These are phyloP conservation scores for Asbolus verrucosus DNA, from an alignment of 1,140 invertebrate species.

Conservation along the genomic window DNA sequence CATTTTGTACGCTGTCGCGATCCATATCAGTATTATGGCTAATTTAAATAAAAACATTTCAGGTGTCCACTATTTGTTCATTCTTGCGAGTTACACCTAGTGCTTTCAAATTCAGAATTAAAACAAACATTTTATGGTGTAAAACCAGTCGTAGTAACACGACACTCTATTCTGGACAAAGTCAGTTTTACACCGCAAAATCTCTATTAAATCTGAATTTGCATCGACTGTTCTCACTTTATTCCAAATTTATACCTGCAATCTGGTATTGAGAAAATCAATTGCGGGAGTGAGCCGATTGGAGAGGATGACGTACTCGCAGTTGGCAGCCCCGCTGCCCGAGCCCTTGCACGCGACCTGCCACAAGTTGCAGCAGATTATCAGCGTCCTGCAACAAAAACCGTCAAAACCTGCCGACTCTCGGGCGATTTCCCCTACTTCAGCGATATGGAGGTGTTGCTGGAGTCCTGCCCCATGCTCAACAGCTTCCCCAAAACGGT, in stretches of 20 bases:
- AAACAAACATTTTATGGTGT: no score
- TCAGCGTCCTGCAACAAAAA: conserved; percentile 70
- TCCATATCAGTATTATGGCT: no score
- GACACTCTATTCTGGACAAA: no score
- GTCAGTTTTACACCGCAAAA: no score
- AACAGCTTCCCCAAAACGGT: conserved; percentile 61
- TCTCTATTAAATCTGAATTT: no score
- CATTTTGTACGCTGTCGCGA: no score
- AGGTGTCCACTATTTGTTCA: no score
- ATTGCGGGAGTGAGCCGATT: conserved; percentile 77
- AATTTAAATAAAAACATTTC: no score
- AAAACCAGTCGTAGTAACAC: no score
- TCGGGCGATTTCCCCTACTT: conserved; percentile 66
- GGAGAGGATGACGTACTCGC: conserved; percentile 75
- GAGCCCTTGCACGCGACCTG: conserved; percentile 69
- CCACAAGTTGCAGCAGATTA: conserved; percentile 73
- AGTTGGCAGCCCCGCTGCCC: conserved; percentile 69
- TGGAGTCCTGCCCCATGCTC: conserved; percentile 57
- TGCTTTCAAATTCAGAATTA: no score
- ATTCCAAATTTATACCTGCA: conserved; percentile 76
- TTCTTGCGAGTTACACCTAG: no score
- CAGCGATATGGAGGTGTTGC: conserved; percentile 66
- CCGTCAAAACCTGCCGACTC: no score
- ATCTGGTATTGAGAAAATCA: conserved; percentile 76
- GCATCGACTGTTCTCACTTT: not conserved